A percentile compares a stretch with the other conserved stretches of the same genome.
Evolutionary conservation across 2,797 vertebrate species (phyloP).

Genomic region (Pachyuromys duprasi): DNA sequence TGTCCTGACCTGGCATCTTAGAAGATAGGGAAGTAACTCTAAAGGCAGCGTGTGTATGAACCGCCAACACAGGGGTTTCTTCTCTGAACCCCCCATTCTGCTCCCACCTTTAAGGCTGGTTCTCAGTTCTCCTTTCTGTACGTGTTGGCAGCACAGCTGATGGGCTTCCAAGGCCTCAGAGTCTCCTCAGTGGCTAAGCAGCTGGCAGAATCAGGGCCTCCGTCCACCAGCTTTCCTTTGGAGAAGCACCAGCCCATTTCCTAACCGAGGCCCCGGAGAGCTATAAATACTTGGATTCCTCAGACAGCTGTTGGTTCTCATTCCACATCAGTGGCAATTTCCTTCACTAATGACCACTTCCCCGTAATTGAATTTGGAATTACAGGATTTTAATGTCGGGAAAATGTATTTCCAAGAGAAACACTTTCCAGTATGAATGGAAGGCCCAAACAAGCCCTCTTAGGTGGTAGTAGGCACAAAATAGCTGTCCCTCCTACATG

Average conservation of each 20-base stretch:
- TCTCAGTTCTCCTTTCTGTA: neutral
- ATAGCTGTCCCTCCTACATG: neutral
- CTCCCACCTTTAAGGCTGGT: neutral
- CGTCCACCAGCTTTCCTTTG: neutral
- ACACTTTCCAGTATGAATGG: constrained; percentile 25
- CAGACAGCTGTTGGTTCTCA: constrained; percentile 54
- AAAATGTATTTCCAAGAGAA: constrained; percentile 60
- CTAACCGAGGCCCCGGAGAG: neutral
- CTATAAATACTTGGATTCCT: constrained; percentile 39
- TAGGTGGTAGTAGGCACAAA: neutral
- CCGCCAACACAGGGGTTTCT: neutral
- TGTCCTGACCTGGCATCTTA: neutral
- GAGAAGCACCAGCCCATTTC: neutral
- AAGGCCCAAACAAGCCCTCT: constrained; percentile 18
- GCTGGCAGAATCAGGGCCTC: neutral
- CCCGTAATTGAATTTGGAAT: constrained; percentile 72
- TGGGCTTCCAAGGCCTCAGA: neutral
- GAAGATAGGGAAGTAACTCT: neutral
- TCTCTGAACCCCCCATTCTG: neutral
- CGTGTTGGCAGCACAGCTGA: neutral
- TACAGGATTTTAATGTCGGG: constrained; percentile 58
- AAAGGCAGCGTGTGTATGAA: neutral
- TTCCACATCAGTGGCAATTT: constrained; percentile 47
- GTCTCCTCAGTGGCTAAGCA: neutral
- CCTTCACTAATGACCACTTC: constrained; percentile 60